Percentiles rank a stretch among this genome's conserved stretches.
Conservation (phyloP, 2,888 invertebrate genomes). For the Thysanoteuthis rhombus region DNA sequence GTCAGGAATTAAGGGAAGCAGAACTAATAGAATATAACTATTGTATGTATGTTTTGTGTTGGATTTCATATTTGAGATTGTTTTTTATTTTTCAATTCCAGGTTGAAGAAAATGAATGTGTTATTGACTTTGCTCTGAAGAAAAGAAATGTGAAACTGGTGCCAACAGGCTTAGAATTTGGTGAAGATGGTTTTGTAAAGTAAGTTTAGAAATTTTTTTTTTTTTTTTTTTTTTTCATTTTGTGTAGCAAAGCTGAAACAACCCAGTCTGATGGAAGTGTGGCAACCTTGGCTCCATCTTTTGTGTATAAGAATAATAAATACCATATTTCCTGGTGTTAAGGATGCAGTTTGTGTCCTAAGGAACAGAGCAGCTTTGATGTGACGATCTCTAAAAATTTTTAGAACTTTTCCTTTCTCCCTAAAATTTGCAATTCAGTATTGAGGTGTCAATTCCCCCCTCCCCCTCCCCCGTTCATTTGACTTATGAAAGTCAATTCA, state of each 20-base stretch:
- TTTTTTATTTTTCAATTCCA: slow-evolving; percentile 53
- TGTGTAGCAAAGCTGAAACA: neutral
- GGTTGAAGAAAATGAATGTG: slow-evolving; percentile 98
- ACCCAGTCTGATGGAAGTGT: too few species aligned
- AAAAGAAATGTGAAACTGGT: slow-evolving; percentile 91
- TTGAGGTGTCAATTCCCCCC: too few species aligned
- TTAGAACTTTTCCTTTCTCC: too few species aligned
- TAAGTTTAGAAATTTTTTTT: slow-evolving; percentile 66
- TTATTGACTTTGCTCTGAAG: slow-evolving; percentile 92
- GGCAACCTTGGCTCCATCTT: neutral
- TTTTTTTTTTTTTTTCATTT: neutral
- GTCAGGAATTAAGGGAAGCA: too few species aligned
- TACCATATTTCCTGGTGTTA: too few species aligned
- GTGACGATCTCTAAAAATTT: neutral
- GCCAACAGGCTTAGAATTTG: slow-evolving; percentile 92
- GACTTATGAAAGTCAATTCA: too few species aligned
- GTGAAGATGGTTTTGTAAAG: slow-evolving; percentile 91
- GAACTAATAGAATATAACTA: too few species aligned
- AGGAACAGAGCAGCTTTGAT: neutral
- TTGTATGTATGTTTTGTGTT: too few species aligned
- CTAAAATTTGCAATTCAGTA: too few species aligned
- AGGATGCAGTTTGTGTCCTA: neutral
- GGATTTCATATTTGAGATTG: too few species aligned
- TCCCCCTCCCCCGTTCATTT: too few species aligned
- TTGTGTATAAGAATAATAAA: too few species aligned